phyloP scores from a whole-genome alignment of 1,140 invertebrate species.

The Laupala kohalensis region DNA sequence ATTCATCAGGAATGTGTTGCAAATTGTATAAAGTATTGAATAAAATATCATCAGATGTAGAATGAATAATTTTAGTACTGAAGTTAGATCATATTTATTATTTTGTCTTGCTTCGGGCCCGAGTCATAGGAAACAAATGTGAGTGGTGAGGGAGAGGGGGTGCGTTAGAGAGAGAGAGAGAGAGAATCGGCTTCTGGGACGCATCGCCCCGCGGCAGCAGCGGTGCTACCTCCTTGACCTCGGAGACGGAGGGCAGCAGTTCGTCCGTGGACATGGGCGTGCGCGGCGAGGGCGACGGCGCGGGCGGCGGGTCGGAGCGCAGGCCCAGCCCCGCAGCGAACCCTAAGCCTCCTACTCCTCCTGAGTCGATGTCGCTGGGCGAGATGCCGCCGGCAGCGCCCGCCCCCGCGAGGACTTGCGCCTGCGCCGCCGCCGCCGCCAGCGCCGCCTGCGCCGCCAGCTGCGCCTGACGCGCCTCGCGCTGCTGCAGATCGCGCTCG shows the following conservation, averaged over 20 bases:
- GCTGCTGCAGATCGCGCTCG: conserved; percentile 61
- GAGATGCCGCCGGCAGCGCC: conserved; percentile 34
- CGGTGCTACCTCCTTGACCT: conserved; percentile 12
- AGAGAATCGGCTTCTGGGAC: too few relatives aligned
- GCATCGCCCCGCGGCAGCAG: too few relatives aligned
- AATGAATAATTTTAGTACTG: too few relatives aligned
- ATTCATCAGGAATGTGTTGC: too few relatives aligned
- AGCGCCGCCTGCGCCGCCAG: conserved; percentile 29
- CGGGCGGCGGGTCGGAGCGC: conserved; percentile 18
- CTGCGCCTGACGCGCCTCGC: conserved; percentile 41
- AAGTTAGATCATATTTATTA: too few relatives aligned
- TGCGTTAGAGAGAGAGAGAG: too few relatives aligned
- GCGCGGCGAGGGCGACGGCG: conserved; percentile 56
- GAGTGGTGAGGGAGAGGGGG: background rate
- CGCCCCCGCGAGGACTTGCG: conserved; percentile 44
- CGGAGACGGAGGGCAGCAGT: conserved; percentile 39
- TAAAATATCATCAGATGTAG: too few relatives aligned
- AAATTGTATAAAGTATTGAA: too few relatives aligned
- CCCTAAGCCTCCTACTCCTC: conserved; percentile 62
- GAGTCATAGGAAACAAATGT: too few relatives aligned
- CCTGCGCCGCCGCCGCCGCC: conserved; percentile 49
- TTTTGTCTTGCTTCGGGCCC: too few relatives aligned
- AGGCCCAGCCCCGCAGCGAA: conserved; percentile 29
- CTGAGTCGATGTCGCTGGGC: too few relatives aligned
- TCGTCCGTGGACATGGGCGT: conserved; percentile 65